Evolutionary conservation across 2,888 invertebrate species (phyloP).

Genomic region (Nephrotoma appendiculata): DNA sequence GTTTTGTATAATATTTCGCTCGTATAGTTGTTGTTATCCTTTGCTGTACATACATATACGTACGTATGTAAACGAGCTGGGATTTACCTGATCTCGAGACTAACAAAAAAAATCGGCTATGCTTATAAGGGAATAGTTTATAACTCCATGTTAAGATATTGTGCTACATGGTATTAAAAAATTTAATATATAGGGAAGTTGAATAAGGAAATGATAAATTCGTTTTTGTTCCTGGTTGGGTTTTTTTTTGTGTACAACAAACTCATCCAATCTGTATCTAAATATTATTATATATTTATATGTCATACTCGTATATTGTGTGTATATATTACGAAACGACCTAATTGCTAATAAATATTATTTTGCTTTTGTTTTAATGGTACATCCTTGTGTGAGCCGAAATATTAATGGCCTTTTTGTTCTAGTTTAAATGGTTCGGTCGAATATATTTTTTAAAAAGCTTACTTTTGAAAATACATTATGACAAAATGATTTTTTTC

Average conservation of each 20-base stretch:
- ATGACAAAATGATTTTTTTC: not conserved
- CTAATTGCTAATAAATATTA: not conserved
- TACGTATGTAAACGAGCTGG: not conserved
- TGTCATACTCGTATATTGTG: not conserved
- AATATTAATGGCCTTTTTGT: not conserved
- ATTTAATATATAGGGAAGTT: not conserved
- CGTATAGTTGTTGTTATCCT: not conserved
- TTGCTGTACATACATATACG: not conserved
- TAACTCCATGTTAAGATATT: not conserved
- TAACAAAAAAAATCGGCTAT: not conserved
- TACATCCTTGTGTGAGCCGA: not conserved
- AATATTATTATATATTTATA: not conserved
- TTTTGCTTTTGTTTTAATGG: not conserved
- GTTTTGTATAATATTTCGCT: not conserved
- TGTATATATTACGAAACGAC: not conserved
- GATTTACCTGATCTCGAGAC: not conserved
- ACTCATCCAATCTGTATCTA: not conserved
- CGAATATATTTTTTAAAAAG: not conserved
- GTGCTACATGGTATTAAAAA: not conserved
- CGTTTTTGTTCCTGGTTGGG: not conserved
- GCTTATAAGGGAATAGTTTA: not conserved
- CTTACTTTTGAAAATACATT: not conserved
- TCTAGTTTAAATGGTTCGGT: not conserved
- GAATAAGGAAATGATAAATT: not conserved
- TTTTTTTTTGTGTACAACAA: not conserved